A percentile compares a stretch with the other conserved stretches of the same genome.
These are phyloP conservation scores for Aphrocallistes beatrix DNA, from an alignment of 37 sponge, comb jelly and placozoan genomes.

Conservation along the genomic window DNA sequence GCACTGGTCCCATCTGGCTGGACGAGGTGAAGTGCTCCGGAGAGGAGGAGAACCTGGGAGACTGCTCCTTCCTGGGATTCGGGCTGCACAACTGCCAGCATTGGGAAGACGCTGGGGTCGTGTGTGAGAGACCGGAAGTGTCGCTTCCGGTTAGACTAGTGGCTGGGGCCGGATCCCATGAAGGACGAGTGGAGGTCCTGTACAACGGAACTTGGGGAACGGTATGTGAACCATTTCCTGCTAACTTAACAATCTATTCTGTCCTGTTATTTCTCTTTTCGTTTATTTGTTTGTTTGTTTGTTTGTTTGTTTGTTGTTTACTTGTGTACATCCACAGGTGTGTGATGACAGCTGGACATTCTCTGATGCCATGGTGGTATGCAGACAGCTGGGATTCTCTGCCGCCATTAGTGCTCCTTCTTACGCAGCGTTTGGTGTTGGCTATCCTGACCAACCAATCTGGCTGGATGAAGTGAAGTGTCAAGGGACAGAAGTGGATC, in stretches of 20 bases:
- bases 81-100: not conserved
- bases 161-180: not conserved
- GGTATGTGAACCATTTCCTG: not conserved
- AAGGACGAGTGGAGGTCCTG: not conserved
- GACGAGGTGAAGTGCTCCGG: not conserved
- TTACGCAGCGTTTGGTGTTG: not conserved
- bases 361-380: conserved; percentile 31
- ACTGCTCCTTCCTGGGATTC: not conserved
- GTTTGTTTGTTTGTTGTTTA: not conserved
- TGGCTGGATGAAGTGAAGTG: conserved; percentile 26
- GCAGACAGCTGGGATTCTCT: conserved; percentile 42
- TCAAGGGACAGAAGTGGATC: conserved; percentile 20
- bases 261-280: not conserved
- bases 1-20: not conserved
- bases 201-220: conserved; percentile 8
- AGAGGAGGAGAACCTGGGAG: not conserved
- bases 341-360: conserved; percentile 37
- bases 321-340: not conserved
- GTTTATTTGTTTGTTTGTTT: not conserved
- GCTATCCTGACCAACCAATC: not conserved
- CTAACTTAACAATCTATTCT: not conserved
- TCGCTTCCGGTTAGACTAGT: not conserved
- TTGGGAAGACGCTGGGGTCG: not conserved
- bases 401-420: not conserved
- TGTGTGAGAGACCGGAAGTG: not conserved